A percentile compares a stretch with the other conserved stretches of the same genome.
Evolutionary conservation across 2,113 vertebrate genomes (phyloP).

Genomic region (Kobus ellipsiprymnus): DNA sequence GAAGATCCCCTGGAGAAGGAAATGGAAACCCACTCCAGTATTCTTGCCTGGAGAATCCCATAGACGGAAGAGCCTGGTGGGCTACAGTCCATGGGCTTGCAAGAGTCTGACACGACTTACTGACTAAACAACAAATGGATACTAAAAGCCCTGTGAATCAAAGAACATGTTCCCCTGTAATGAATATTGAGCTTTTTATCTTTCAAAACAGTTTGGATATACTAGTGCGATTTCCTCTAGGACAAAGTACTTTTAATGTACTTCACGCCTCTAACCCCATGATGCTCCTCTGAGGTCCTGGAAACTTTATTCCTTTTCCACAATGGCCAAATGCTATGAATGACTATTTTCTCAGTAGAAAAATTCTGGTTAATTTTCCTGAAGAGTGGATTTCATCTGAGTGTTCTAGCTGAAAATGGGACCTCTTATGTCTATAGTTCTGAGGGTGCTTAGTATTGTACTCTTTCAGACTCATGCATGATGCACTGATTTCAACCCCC

Average conservation of each 20-base stretch:
- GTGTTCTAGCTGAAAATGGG: background rate
- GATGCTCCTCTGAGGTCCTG: background rate
- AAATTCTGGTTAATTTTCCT: background rate
- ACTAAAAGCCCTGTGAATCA: background rate
- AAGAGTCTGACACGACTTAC: background rate
- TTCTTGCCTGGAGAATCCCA: background rate
- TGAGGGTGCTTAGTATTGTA: background rate
- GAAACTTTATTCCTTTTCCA: background rate
- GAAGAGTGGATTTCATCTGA: background rate
- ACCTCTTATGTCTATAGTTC: background rate
- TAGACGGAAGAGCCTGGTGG: background rate
- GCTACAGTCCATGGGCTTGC: background rate
- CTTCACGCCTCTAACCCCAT: background rate
- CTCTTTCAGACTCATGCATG: background rate
- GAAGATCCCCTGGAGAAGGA: background rate
- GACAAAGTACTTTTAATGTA: background rate
- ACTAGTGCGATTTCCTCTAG: background rate
- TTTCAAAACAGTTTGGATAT: background rate
- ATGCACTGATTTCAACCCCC: background rate
- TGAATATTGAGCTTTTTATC: background rate
- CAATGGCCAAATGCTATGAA: background rate
- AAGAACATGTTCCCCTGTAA: background rate
- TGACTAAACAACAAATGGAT: background rate
- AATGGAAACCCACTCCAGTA: background rate
- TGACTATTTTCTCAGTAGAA: constrained; percentile 1